Evolutionary conservation across 2,888 invertebrate species (phyloP), one percentile per base, ranked within the genome.

Genomic region (Heliconius hortense): DNA sequence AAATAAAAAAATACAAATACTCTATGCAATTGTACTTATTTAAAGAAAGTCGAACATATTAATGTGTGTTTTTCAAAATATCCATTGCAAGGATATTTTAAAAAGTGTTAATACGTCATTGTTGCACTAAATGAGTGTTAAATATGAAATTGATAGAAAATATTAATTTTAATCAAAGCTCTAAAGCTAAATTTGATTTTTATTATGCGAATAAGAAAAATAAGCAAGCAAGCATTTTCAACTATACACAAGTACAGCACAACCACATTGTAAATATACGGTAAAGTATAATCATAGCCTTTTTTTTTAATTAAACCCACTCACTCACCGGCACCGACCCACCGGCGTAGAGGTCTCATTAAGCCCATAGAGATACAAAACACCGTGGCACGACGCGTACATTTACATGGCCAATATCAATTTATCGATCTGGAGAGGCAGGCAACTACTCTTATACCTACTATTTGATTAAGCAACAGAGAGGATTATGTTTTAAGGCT

Each of bases 221-320:
- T 10, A 56, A 56, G 2, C 35, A 35, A 56, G 10, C 56, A 11
- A n/a, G 3, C 56, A 8, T 48, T 56, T 56, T 56, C n/a, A n/a
- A 56, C 53, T 21, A 53, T 28, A 53, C 11, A 68, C 5, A 28
- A 18, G 21, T 69, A 48, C n/a, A 56, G n/a, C 21, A n/a, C 56
- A n/a, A 21, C 3, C n/a, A 56, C n/a, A 43, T 15, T 13, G 43
- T 43, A 28, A 53, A 53, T 21, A 21, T 67, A 43, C 8, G 43
- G 53, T 21, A 31, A 69, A 31, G 69, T 10, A 43, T 24, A 43
- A 66, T 8, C 13, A 24, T 39, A 66, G 24, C 7, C 39, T 35
- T 66, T 66, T 48, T 31, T 35, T 66, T 66, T 66, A 39, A 66
- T 66, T 66, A 66, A 66, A 13, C 24, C 39, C 28, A 62, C 28